Evolutionary conservation across 2,888 invertebrate species (phyloP).

Genomic region (Caprella mutica): DNA sequence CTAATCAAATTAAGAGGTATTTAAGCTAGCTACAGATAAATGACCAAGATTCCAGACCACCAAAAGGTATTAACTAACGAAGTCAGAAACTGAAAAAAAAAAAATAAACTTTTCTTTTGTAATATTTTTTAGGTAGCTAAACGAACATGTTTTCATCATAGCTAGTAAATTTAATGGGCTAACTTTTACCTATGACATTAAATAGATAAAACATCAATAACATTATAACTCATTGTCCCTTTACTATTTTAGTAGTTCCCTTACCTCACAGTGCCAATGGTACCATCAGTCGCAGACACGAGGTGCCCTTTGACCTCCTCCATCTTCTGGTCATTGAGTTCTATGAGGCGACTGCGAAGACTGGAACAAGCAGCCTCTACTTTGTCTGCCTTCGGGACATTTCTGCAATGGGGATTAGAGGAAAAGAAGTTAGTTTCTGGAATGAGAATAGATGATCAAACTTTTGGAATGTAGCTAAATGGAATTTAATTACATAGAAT

Average conservation of each 20-base stretch:
- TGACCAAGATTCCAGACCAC: no score
- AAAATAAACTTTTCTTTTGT: no score
- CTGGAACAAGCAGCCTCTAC: conserved; percentile 36
- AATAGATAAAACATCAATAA: neutral
- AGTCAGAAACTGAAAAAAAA: no score
- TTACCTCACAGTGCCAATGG: conserved; percentile 27
- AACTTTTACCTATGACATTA: neutral
- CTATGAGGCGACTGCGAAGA: conserved; percentile 35
- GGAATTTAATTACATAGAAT: no score
- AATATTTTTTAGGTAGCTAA: no score
- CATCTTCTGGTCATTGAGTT: conserved; percentile 19
- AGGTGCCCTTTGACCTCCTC: conserved; percentile 28
- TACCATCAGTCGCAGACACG: conserved; percentile 21
- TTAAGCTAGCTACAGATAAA: no score
- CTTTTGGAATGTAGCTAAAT: no score
- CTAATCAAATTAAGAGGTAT: no score
- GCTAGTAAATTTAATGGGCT: neutral
- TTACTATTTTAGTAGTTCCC: neutral
- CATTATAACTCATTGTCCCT: neutral
- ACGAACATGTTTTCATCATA: no score
- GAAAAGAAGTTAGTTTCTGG: neutral
- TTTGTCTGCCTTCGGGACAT: conserved; percentile 36
- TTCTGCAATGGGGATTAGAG: neutral
- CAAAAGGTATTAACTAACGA: no score
- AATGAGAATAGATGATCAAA: neutral